Evolutionary conservation across 1,140 invertebrate genomes (phyloP).

Genomic region (Elysia chlorotica): DNA sequence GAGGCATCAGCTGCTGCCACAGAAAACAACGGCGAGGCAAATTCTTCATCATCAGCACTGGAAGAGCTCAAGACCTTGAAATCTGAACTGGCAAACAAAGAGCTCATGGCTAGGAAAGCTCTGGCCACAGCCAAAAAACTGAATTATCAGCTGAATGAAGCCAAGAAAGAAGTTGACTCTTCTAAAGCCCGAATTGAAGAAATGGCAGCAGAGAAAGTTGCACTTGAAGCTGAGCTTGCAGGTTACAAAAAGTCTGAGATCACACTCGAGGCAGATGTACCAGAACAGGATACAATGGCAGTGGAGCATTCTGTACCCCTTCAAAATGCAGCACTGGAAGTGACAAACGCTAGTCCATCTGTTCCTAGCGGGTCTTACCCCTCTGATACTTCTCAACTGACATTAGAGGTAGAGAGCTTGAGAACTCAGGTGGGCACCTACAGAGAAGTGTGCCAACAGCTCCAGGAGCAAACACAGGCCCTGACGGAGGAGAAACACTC

Average conservation of each 20-base stretch:
- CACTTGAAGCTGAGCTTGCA: slow-evolving; percentile 17
- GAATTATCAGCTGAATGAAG: slow-evolving; percentile 42
- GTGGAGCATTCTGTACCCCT: background rate
- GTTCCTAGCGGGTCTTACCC: background rate
- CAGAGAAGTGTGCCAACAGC: slow-evolving; percentile 37
- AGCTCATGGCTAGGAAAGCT: slow-evolving; percentile 46
- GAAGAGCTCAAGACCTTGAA: slow-evolving; percentile 29
- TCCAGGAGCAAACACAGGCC: slow-evolving; percentile 40
- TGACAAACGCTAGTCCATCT: background rate
- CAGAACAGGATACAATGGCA: background rate
- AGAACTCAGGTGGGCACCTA: slow-evolving; percentile 30
- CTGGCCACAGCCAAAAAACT: slow-evolving; percentile 55
- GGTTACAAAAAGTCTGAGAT: background rate
- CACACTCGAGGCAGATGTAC: too few species aligned
- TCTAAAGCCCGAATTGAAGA: slow-evolving; percentile 20
- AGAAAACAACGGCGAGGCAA: background rate
- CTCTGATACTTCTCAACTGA: background rate
- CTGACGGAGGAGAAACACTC: slow-evolving; percentile 32
- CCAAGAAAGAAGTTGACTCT: slow-evolving; percentile 24
- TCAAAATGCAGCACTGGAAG: background rate
- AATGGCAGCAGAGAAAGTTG: slow-evolving; percentile 17
- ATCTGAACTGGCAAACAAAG: slow-evolving; percentile 37
- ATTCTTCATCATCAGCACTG: slow-evolving; percentile 21
- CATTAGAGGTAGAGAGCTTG: slow-evolving; percentile 22
- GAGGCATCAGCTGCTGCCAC: slow-evolving; percentile 21